These are phyloP conservation scores for Aphis craccivora DNA, from an alignment of 1,140 invertebrate species.

Conservation along the genomic window DNA sequence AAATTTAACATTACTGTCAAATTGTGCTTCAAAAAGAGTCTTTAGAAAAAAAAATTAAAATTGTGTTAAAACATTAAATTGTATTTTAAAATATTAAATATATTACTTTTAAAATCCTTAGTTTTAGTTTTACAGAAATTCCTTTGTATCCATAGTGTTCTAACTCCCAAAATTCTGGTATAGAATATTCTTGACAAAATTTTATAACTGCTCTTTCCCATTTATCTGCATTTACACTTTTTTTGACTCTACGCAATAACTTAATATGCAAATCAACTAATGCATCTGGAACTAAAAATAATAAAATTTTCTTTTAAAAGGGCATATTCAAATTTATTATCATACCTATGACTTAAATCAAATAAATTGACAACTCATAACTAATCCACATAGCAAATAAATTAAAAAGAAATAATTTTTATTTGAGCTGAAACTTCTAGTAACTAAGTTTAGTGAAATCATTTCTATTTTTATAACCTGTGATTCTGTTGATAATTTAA, in stretches of 20 bases:
- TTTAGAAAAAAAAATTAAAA: conserved; percentile 65
- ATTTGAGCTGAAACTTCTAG: not conserved
- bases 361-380: not conserved
- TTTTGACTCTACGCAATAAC: conserved; percentile 85
- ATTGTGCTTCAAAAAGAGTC: conserved; percentile 91
- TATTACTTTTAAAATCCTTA: conserved; percentile 83
- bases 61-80: not conserved
- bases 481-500: no score
- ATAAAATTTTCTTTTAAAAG: not conserved
- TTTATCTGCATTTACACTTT: conserved; percentile 82
- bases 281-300: conserved; percentile 76
- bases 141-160: conserved; percentile 96
- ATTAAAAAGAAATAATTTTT: not conserved
- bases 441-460: not conserved
- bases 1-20: conserved; percentile 93
- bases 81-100: conserved; percentile 17
- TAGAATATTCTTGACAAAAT: conserved; percentile 87
- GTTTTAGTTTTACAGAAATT: conserved; percentile 84
- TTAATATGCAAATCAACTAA: conserved; percentile 88
- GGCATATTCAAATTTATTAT: not conserved
- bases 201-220: conserved; percentile 91
- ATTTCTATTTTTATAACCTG: no score
- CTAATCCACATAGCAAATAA: not conserved
- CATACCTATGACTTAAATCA: not conserved
- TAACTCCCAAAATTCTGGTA: conserved; percentile 94